A percentile compares a stretch with the other conserved stretches of the same genome.
phyloP scores from a whole-genome alignment of 2,888 invertebrate genomes.

The Sesamia inferens region DNA sequence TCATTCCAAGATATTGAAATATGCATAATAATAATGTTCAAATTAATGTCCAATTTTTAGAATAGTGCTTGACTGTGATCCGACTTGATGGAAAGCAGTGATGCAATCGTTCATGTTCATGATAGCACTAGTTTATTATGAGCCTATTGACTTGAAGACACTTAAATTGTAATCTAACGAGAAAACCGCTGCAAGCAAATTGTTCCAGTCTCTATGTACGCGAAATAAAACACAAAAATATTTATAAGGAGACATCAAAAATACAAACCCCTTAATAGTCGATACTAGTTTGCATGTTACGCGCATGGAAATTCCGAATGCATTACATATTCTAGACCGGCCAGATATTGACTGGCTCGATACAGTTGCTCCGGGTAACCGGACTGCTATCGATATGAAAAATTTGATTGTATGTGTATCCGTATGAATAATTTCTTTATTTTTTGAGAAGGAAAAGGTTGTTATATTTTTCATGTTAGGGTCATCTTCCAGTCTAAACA shows the following conservation, averaged over 20 bases:
- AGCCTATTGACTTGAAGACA: too few relatives aligned
- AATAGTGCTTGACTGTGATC: too few relatives aligned
- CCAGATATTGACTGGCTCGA: conserved; percentile 10
- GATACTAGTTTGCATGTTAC: conserved; percentile 35
- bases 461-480: not conserved
- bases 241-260: conserved; percentile 10
- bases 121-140: too few relatives aligned
- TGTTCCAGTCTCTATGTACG: too few relatives aligned
- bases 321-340: conserved; percentile 48
- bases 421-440: not conserved
- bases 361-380: conserved; percentile 44
- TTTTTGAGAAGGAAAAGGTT: not conserved
- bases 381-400: conserved; percentile 41
- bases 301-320: conserved; percentile 37
- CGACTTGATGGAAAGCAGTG: too few relatives aligned
- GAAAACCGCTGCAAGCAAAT: too few relatives aligned
- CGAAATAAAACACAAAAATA: conserved; percentile 13
- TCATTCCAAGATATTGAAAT: too few relatives aligned
- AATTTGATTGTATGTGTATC: conserved; percentile 41
- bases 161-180: too few relatives aligned
- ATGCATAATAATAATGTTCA: too few relatives aligned
- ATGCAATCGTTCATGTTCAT: too few relatives aligned
- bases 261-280: conserved; percentile 27
- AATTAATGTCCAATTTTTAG: too few relatives aligned
- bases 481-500: too few relatives aligned